Conservation (phyloP, 2,113 vertebrate species). For the Periophthalmodon schlosseri region DNA sequence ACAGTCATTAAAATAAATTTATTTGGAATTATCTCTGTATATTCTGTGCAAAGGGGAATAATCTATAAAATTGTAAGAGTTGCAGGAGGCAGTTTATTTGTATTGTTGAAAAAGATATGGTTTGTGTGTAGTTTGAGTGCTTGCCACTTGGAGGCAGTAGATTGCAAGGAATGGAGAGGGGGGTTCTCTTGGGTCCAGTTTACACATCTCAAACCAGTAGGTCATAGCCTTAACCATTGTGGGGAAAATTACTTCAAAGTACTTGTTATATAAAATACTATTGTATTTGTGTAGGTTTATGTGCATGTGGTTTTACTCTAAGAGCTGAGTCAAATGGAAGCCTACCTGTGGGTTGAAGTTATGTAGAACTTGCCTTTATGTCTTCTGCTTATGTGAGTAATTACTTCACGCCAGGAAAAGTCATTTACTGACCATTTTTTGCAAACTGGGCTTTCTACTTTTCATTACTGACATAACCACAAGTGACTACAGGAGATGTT, state of each 20-base stretch:
- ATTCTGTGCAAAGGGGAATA: too few species aligned
- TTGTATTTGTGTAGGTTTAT: too few species aligned
- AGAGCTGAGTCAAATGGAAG: conserved; percentile 12
- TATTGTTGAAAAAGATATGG: not conserved
- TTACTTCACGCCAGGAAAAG: conserved; percentile 62
- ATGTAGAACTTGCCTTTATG: conserved; percentile 13
- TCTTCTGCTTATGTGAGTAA: conserved; percentile 24
- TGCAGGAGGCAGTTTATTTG: too few species aligned
- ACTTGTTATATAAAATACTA: not conserved
- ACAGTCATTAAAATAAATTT: conserved; percentile 82
- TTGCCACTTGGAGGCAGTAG: conserved; percentile 70
- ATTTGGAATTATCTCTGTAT: conserved; percentile 71
- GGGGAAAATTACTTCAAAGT: not conserved
- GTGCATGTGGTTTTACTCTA: not conserved
- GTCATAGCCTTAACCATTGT: conserved; percentile 3
- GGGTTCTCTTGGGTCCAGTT: conserved; percentile 21
- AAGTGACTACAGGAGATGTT: conserved; percentile 21
- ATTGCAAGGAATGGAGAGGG: not conserved
- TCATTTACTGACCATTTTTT: conserved; percentile 28
- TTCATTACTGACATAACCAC: conserved; percentile 45
- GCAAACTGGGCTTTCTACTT: conserved; percentile 45
- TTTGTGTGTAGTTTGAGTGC: not conserved
- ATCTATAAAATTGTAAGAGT: too few species aligned
- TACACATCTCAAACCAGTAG: conserved; percentile 8
- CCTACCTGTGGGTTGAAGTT: conserved; percentile 14